A percentile compares a stretch with the other conserved stretches of the same genome.
Evolutionary conservation across 1,140 invertebrate genomes (phyloP).

Genomic region (Tetramorium simillimum): DNA sequence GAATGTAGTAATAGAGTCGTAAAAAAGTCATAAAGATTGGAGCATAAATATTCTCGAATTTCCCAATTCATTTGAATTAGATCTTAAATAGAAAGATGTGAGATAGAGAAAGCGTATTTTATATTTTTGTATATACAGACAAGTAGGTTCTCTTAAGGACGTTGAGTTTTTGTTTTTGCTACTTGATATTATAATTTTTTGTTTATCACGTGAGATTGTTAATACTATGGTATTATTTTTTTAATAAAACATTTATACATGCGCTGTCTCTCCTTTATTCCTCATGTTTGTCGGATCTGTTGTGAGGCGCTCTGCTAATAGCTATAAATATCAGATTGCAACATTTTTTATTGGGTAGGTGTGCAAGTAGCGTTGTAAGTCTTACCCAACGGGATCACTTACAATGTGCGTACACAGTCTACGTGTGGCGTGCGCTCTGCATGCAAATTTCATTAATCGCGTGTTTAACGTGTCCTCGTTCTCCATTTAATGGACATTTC

Average conservation of each 20-base stretch:
- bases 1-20: neutral
- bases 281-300: neutral
- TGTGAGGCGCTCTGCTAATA: too few relatives aligned
- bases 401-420: neutral
- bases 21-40: neutral
- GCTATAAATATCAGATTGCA: conserved; percentile 4
- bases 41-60: neutral
- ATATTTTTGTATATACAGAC: conserved; percentile 17
- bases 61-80: neutral
- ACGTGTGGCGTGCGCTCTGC: conserved; percentile 8
- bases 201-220: neutral
- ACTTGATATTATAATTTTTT: neutral
- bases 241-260: conserved; percentile 30
- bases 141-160: conserved; percentile 3
- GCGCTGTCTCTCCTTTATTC: neutral
- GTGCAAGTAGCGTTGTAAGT: neutral
- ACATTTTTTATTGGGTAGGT: conserved; percentile 29
- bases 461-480: conserved; percentile 42
- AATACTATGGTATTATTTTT: neutral
- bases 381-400: conserved; percentile 15
- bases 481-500: conserved; percentile 57
- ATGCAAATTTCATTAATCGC: conserved; percentile 57
- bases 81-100: neutral
- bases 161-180: conserved; percentile 46
- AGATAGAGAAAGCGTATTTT: neutral